Evolutionary conservation across 1,140 invertebrate species (phyloP).

Genomic region (Hirudo medicinalis): DNA sequence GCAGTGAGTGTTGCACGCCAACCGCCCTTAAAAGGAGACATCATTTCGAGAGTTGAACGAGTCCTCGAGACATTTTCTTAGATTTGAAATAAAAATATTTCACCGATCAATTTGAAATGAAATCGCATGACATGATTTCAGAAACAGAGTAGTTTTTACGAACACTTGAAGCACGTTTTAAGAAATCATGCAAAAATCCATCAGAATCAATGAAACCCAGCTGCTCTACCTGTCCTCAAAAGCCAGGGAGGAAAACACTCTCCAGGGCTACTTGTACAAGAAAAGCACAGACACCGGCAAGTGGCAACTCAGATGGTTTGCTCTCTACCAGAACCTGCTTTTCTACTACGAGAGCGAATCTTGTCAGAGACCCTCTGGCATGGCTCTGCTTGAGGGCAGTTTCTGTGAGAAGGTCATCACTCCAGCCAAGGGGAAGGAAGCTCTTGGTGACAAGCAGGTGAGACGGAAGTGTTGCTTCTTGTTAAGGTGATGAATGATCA

Average conservation of each 20-base stretch:
- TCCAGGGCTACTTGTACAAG: constrained; percentile 70
- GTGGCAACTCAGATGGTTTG: constrained; percentile 79
- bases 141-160: neutral
- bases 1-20: too few relatives aligned
- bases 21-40: too few relatives aligned
- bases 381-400: constrained; percentile 72
- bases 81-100: too few relatives aligned
- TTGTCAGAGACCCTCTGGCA: constrained; percentile 59
- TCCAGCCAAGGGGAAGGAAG: constrained; percentile 32
- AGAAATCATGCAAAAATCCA: constrained; percentile 60
- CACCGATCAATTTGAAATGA: too few relatives aligned
- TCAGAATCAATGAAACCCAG: constrained; percentile 51
- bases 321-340: constrained; percentile 78
- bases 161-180: too few relatives aligned
- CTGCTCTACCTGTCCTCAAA: constrained; percentile 69
- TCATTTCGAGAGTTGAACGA: too few relatives aligned
- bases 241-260: constrained; percentile 57
- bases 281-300: constrained; percentile 67
- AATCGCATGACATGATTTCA: too few relatives aligned
- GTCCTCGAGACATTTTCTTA: too few relatives aligned
- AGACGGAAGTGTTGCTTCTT: neutral
- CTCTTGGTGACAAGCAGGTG: constrained; percentile 3
- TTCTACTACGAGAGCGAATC: constrained; percentile 77
- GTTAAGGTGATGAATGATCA: neutral
- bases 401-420: constrained; percentile 67